phyloP scores from a whole-genome alignment of 1,140 invertebrate species.

The Caenorhabditis inopinata region DNA sequence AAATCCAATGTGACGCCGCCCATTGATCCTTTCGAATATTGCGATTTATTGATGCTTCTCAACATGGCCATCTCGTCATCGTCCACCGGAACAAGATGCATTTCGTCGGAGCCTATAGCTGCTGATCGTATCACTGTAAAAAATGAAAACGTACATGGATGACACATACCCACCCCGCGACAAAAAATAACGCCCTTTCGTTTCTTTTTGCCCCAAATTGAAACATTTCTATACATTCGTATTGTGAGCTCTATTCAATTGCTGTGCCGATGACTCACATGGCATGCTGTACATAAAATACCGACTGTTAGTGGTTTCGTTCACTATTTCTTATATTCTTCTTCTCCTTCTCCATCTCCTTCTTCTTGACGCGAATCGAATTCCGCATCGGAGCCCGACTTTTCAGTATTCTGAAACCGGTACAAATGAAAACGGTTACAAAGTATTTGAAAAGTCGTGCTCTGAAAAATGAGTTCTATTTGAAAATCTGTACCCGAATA shows the following conservation, averaged over 20 bases:
- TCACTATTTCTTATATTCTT: no score
- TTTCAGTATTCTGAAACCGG: constrained; percentile 10
- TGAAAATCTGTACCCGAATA: no score
- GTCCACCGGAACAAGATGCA: constrained; percentile 3
- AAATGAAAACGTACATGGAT: background rate
- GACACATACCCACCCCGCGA: background rate
- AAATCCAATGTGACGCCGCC: background rate
- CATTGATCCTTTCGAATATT: background rate
- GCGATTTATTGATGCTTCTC: background rate
- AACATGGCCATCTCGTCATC: constrained; percentile 26
- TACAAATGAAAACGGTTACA: background rate
- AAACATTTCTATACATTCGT: constrained; percentile 23
- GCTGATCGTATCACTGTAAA: constrained; percentile 13
- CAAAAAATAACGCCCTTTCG: constrained; percentile 3
- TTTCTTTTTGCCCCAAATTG: background rate
- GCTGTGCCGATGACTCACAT: background rate
- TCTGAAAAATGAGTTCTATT: no score
- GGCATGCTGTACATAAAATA: background rate
- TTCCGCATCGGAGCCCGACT: background rate
- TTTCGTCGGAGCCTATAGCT: constrained; percentile 1
- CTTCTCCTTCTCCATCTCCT: background rate
- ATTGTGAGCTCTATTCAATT: constrained; percentile 18
- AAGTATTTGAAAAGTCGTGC: constrained; percentile 23
- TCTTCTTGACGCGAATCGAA: no score
- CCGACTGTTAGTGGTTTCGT: no score